Conservation (phyloP, 2,888 invertebrate species). For the Gasteruption jaculator region DNA sequence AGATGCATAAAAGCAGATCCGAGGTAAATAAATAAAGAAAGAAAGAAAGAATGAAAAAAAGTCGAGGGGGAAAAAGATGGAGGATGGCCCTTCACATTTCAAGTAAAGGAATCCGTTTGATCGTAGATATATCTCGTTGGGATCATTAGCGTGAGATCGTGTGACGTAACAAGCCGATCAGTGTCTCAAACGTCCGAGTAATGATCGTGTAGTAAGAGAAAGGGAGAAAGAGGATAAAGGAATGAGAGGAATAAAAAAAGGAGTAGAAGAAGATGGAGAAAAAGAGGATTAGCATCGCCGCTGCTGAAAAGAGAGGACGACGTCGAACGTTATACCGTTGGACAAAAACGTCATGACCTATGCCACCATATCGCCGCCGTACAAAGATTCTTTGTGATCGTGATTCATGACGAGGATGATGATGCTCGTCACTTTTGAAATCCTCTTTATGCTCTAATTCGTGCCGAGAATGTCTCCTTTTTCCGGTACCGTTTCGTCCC, state of each 20-base stretch:
- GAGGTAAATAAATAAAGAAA: constrained; percentile 5
- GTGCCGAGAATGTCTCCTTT: too few relatives aligned
- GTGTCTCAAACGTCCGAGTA: constrained; percentile 39
- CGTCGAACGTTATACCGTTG: too few relatives aligned
- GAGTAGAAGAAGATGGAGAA: constrained; percentile 13
- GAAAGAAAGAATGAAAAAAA: neutral
- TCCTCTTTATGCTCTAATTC: too few relatives aligned
- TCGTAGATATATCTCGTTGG: constrained; percentile 43
- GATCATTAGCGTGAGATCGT: constrained; percentile 48
- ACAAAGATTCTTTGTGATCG: too few relatives aligned
- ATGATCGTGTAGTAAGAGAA: constrained; percentile 31
- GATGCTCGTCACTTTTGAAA: too few relatives aligned
- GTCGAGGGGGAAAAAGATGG: neutral
- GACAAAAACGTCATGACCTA: too few relatives aligned
- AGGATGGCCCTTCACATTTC: neutral
- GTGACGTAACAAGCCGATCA: constrained; percentile 48
- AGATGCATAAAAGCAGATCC: neutral
- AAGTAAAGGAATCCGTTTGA: constrained; percentile 22
- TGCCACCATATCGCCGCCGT: too few relatives aligned
- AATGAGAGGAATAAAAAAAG: constrained; percentile 9
- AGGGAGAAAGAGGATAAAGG: constrained; percentile 5
- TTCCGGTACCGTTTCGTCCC: too few relatives aligned
- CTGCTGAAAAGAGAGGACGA: too few relatives aligned
- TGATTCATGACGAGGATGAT: too few relatives aligned
- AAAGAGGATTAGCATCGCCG: constrained; percentile 20